These are phyloP conservation scores for Acyrthosiphon pisum DNA, from an alignment of 1,140 invertebrate species.

Conservation along the genomic window DNA sequence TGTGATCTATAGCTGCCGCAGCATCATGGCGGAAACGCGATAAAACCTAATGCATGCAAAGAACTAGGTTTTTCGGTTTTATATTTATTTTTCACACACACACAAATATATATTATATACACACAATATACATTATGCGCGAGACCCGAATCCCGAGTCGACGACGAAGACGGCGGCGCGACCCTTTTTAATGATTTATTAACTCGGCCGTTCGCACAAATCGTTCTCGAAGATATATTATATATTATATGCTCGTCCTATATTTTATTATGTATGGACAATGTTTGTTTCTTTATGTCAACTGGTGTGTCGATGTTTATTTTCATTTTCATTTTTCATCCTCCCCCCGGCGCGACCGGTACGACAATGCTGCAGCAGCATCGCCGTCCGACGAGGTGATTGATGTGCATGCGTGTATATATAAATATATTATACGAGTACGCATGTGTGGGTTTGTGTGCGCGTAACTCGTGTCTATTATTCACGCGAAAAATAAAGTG, in stretches of 20 bases:
- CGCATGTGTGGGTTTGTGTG: background rate
- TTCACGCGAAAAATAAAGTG: background rate
- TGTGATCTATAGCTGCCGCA: background rate
- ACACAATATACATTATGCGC: background rate
- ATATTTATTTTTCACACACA: conserved; percentile 17
- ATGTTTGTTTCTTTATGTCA: conserved; percentile 22
- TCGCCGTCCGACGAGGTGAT: conserved; percentile 8
- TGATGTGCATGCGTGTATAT: background rate
- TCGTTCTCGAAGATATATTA: background rate
- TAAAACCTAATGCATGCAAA: background rate
- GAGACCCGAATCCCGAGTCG: background rate
- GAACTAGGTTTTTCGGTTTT: conserved; percentile 4
- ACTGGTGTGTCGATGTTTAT: conserved; percentile 8
- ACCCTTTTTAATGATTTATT: conserved; percentile 46
- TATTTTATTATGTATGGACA: conserved; percentile 4
- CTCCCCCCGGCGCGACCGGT: background rate
- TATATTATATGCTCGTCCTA: background rate
- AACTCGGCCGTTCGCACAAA: background rate
- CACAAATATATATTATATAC: background rate
- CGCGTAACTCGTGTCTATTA: background rate
- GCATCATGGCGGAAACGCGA: background rate
- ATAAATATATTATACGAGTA: conserved; percentile 24
- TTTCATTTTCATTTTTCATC: conserved; percentile 33
- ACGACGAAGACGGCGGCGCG: background rate
- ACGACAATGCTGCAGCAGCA: background rate